Conservation (phyloP, 2,888 invertebrate genomes). For the Folsomia manolachei region DNA sequence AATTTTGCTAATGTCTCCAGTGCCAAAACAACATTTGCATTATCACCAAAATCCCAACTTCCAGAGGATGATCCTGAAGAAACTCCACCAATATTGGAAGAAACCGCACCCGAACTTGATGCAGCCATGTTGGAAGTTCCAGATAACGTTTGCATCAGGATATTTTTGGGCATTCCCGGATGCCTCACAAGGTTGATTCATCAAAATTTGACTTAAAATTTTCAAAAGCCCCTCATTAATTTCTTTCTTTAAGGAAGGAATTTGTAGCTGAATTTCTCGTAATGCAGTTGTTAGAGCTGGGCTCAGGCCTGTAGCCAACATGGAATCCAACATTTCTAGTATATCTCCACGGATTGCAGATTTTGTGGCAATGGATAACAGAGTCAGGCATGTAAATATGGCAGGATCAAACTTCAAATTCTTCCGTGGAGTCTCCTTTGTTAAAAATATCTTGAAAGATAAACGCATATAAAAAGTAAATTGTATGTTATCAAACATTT, state of each 20-base stretch:
- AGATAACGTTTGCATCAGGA: conserved; percentile 29
- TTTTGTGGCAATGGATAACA: conserved; percentile 83
- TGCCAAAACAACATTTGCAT: conserved; percentile 82
- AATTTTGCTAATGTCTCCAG: conserved; percentile 83
- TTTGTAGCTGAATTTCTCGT: conserved; percentile 80
- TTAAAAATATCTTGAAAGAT: conserved; percentile 17
- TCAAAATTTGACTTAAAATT: conserved; percentile 84
- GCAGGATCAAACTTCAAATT: conserved; percentile 70
- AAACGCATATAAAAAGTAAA: not conserved
- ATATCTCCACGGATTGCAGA: conserved; percentile 74
- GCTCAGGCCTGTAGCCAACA: conserved; percentile 88
- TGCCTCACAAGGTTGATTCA: conserved; percentile 82
- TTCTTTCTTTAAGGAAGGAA: conserved; percentile 80
- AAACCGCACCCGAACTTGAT: not conserved
- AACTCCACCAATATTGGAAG: conserved; percentile 11
- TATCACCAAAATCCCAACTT: conserved; percentile 67
- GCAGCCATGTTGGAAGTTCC: conserved; percentile 23
- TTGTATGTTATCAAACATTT: not conserved
- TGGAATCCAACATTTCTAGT: conserved; percentile 79
- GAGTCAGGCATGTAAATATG: conserved; percentile 88
- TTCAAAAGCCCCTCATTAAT: conserved; percentile 90
- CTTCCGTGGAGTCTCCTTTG: conserved; percentile 40
- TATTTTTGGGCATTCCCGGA: conserved; percentile 71
- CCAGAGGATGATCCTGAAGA: conserved; percentile 51
- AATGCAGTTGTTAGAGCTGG: conserved; percentile 86